A percentile compares a stretch with the other conserved stretches of the same genome.
Evolutionary conservation across 2,888 invertebrate species (phyloP).

Genomic region (Flabesymbios commensalis): DNA sequence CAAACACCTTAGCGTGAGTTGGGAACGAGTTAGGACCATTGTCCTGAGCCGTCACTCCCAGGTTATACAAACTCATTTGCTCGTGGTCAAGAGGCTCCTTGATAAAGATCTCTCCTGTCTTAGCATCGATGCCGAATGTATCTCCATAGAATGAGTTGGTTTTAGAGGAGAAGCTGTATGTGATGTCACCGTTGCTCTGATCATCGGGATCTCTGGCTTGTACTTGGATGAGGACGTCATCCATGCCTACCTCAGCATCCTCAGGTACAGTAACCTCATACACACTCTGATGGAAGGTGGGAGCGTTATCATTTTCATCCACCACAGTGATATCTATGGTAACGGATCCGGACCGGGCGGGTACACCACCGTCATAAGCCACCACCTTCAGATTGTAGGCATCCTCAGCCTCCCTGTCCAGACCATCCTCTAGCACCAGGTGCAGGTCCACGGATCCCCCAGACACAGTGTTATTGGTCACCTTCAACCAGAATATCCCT

Average conservation of each 20-base stretch:
- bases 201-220: slow-evolving; percentile 34
- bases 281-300: slow-evolving; percentile 15
- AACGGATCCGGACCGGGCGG: slow-evolving; percentile 25
- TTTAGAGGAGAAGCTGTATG: slow-evolving; percentile 30
- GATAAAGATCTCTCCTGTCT: slow-evolving; percentile 28
- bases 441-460: slow-evolving; percentile 54
- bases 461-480: slow-evolving; percentile 13
- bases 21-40: slow-evolving; percentile 28
- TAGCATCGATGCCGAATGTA: slow-evolving; percentile 27
- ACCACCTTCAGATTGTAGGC: slow-evolving; percentile 26
- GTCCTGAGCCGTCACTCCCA: slow-evolving; percentile 31
- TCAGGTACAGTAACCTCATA: slow-evolving; percentile 28
- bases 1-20: slow-evolving; percentile 29
- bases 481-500: not conserved
- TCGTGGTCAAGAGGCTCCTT: slow-evolving; percentile 31
- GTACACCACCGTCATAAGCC: slow-evolving; percentile 34
- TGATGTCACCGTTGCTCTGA: slow-evolving; percentile 31
- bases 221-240: slow-evolving; percentile 20
- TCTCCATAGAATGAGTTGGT: slow-evolving; percentile 25
- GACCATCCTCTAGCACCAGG: slow-evolving; percentile 24
- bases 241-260: slow-evolving; percentile 16
- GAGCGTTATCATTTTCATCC: slow-evolving; percentile 29
- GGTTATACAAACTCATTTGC: slow-evolving; percentile 23
- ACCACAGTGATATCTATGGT: slow-evolving; percentile 17
- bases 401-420: slow-evolving; percentile 33